A percentile compares a stretch with the other conserved stretches of the same genome.
These are phyloP conservation scores for Zaprionus capensis DNA, from an alignment of 1,140 invertebrate species.

Conservation along the genomic window DNA sequence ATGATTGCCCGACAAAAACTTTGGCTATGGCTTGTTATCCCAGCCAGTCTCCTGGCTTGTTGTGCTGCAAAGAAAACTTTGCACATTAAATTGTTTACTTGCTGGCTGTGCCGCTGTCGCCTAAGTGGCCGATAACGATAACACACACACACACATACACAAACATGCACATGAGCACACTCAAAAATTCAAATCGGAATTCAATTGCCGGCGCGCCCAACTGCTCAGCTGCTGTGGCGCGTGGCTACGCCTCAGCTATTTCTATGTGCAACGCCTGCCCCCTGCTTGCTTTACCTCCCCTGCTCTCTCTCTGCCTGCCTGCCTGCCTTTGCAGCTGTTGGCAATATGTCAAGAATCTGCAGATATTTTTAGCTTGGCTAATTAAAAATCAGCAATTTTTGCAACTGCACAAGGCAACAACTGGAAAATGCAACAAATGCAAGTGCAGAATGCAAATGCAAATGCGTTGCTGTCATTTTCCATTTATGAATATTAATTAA, in stretches of 20 bases:
- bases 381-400: slow-evolving; percentile 72
- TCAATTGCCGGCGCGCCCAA: slow-evolving; percentile 20
- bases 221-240: slow-evolving; percentile 40
- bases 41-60: slow-evolving; percentile 23
- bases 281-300: neutral
- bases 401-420: slow-evolving; percentile 17
- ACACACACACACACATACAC: slow-evolving; percentile 15
- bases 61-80: slow-evolving; percentile 61
- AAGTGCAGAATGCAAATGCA: slow-evolving; percentile 42
- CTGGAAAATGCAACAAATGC: slow-evolving; percentile 23
- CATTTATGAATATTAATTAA: slow-evolving; percentile 75
- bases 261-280: neutral
- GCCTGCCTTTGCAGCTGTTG: slow-evolving; percentile 64
- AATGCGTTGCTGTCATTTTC: slow-evolving; percentile 67
- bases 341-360: slow-evolving; percentile 79
- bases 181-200: slow-evolving; percentile 14
- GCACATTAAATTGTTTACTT: slow-evolving; percentile 81
- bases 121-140: slow-evolving; percentile 73
- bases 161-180: neutral
- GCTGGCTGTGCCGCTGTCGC: slow-evolving; percentile 29
- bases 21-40: slow-evolving; percentile 62
- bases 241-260: slow-evolving; percentile 70
- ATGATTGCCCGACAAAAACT: slow-evolving; percentile 72
- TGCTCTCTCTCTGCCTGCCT: neutral
- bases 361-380: slow-evolving; percentile 66